These are phyloP conservation scores for Burhinus oedicnemus DNA, from an alignment of 2,113 vertebrate species.

Conservation along the genomic window DNA sequence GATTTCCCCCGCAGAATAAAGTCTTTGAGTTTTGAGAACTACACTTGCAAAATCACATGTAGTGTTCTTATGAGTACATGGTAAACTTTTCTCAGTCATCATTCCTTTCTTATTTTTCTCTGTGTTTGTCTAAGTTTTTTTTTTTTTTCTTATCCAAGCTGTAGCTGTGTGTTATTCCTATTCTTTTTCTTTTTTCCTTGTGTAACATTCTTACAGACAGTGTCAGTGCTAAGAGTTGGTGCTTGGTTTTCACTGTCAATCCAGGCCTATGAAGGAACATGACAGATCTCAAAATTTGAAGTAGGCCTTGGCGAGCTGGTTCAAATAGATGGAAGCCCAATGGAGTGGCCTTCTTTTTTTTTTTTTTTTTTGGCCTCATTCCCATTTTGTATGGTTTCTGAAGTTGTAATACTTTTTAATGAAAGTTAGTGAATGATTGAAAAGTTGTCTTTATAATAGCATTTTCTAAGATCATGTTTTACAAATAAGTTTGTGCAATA, in stretches of 20 bases:
- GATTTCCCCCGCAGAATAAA: background rate
- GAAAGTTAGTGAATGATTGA: background rate
- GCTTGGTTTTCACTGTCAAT: background rate
- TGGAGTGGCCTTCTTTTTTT: fast-evolving
- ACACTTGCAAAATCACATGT: background rate
- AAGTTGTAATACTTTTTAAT: background rate
- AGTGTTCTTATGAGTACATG: background rate
- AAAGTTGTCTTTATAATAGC: background rate
- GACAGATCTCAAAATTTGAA: background rate
- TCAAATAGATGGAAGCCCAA: background rate
- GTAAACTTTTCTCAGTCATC: background rate
- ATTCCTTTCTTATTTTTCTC: background rate
- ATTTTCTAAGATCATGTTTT: background rate
- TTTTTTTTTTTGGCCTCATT: background rate
- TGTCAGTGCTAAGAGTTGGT: background rate
- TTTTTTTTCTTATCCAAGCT: background rate
- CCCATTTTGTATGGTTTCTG: background rate
- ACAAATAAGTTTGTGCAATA: background rate
- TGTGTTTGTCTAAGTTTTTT: background rate
- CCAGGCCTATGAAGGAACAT: background rate
- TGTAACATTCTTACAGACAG: background rate
- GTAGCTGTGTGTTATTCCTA: background rate
- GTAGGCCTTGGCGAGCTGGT: background rate
- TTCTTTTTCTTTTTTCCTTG: background rate
- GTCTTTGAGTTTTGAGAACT: background rate